Conservation (phyloP, 2,888 invertebrate genomes). For the Watsonalla cultraria region DNA sequence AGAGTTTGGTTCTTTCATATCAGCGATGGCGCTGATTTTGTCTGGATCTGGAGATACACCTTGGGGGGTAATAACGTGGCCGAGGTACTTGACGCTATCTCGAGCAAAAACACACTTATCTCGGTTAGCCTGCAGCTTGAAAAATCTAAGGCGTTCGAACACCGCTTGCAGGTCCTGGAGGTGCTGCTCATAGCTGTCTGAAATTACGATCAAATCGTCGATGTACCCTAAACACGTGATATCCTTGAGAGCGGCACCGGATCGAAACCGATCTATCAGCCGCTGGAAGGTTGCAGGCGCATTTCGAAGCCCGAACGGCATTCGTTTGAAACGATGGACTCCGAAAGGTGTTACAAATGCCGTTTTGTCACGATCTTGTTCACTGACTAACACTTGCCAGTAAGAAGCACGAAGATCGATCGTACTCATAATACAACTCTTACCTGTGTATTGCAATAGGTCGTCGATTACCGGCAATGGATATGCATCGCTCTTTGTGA, state of each 20-base stretch:
- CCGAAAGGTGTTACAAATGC: slow-evolving; percentile 5
- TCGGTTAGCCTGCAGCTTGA: slow-evolving; percentile 24
- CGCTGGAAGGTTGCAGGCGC: slow-evolving; percentile 32
- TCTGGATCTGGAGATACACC: too few relatives aligned
- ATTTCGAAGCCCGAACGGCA: slow-evolving; percentile 5
- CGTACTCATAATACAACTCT: background rate
- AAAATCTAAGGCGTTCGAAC: slow-evolving; percentile 20
- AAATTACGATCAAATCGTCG: slow-evolving; percentile 32
- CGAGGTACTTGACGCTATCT: slow-evolving; percentile 15
- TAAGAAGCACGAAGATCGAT: slow-evolving; percentile 5
- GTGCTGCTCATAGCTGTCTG: slow-evolving; percentile 18
- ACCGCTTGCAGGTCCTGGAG: slow-evolving; percentile 22
- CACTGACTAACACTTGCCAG: slow-evolving; percentile 2
- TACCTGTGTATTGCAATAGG: background rate
- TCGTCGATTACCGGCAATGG: slow-evolving; percentile 4
- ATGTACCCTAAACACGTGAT: slow-evolving; percentile 26
- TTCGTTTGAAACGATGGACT: slow-evolving; percentile 3
- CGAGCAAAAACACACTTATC: slow-evolving; percentile 26
- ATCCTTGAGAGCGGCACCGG: slow-evolving; percentile 14
- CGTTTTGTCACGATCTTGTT: slow-evolving; percentile 2
- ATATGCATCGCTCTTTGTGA: slow-evolving; percentile 8
- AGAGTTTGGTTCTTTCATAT: slow-evolving; percentile 9
- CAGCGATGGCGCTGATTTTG: too few relatives aligned
- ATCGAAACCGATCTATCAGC: slow-evolving; percentile 1
- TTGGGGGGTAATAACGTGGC: slow-evolving; percentile 18